Conservation (phyloP, 2,797 vertebrate genomes). For the Crax fasciolata region DNA sequence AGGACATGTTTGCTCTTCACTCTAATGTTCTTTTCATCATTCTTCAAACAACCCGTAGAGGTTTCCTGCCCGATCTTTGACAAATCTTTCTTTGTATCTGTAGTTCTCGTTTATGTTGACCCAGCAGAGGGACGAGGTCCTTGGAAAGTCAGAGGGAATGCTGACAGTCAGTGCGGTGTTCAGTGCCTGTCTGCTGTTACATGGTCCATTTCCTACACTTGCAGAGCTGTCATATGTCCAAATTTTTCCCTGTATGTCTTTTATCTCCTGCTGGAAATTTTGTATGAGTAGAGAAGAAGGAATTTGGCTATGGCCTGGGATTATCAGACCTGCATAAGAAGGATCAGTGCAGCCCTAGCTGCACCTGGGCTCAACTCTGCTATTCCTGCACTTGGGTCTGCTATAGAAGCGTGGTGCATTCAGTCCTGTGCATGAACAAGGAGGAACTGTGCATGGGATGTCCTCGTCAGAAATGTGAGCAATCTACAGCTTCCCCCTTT, state of each 20-base stretch:
- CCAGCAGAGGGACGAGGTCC: neutral
- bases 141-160: neutral
- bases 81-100: conserved; percentile 18
- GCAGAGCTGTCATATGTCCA: neutral
- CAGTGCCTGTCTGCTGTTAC: neutral
- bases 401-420: neutral
- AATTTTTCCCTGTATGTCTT: neutral
- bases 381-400: fast-evolving
- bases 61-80: conserved; percentile 23
- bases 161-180: neutral
- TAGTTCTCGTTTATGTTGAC: neutral
- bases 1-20: neutral
- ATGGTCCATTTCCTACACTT: neutral
- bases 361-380: neutral
- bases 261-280: neutral
- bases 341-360: neutral
- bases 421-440: neutral
- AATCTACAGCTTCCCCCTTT: neutral
- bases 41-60: neutral
- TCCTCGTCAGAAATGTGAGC: neutral
- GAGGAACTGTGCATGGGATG: neutral
- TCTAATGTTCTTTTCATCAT: conserved; percentile 41
- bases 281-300: neutral
- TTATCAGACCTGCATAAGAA: neutral
- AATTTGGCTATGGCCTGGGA: neutral